Conservation (phyloP, 2,888 invertebrate species). For the Tenthredo notha region DNA sequence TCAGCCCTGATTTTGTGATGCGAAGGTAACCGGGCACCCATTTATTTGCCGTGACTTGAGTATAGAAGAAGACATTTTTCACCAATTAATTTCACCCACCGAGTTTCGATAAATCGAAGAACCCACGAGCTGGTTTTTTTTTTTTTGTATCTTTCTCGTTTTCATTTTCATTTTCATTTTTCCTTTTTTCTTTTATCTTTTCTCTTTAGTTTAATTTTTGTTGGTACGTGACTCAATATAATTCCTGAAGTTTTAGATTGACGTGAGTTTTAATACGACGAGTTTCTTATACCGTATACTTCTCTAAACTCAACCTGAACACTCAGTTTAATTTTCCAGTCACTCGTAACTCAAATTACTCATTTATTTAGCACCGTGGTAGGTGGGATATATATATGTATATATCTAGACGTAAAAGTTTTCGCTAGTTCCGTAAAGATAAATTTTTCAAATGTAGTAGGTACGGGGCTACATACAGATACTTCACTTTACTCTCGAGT, state of each 20-base stretch:
- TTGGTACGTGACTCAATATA: background rate
- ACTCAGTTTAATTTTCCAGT: slow-evolving; percentile 33
- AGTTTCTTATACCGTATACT: slow-evolving; percentile 2
- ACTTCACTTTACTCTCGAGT: slow-evolving; percentile 20
- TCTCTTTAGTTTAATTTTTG: background rate
- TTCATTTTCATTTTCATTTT: background rate
- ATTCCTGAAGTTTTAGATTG: background rate
- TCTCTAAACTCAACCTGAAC: background rate
- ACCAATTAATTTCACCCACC: background rate
- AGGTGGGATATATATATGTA: background rate
- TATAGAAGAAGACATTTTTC: background rate
- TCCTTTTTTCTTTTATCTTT: background rate
- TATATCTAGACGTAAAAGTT: slow-evolving; percentile 3
- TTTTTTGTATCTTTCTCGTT: background rate
- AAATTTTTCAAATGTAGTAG: background rate
- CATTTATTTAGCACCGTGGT: slow-evolving; percentile 7
- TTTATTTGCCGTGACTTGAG: background rate
- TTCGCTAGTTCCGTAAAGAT: background rate
- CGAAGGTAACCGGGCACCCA: background rate
- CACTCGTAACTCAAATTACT: slow-evolving; percentile 36
- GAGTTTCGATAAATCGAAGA: background rate
- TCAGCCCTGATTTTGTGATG: slow-evolving; percentile 21
- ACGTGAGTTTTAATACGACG: slow-evolving; percentile 8
- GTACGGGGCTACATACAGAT: slow-evolving; percentile 16
- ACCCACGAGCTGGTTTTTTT: background rate